phyloP scores from a whole-genome alignment of 2,888 invertebrate species.

The Drosophila fungiperda region DNA sequence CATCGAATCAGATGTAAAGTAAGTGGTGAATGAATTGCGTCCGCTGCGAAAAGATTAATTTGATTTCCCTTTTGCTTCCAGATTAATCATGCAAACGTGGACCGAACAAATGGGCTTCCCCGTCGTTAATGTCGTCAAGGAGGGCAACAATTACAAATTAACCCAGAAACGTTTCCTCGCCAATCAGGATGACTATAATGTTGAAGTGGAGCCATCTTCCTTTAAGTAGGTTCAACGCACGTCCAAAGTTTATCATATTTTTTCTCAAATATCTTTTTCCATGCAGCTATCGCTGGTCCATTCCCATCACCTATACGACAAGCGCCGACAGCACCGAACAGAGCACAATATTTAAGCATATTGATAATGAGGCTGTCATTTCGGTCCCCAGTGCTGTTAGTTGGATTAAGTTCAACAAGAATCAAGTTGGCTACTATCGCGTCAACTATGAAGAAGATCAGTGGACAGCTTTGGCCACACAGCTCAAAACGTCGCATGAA shows the following conservation, averaged over 20 bases:
- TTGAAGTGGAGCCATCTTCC: slow-evolving; percentile 85
- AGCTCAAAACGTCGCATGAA: slow-evolving; percentile 79
- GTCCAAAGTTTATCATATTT: not conserved
- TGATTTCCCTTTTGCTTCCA: slow-evolving; percentile 57
- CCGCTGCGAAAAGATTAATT: not conserved
- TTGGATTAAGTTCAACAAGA: slow-evolving; percentile 94
- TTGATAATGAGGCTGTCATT: slow-evolving; percentile 85
- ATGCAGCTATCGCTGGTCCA: slow-evolving; percentile 92
- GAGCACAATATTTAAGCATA: slow-evolving; percentile 82
- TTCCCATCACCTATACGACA: slow-evolving; percentile 92
- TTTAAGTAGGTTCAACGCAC: slow-evolving; percentile 85
- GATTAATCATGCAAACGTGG: slow-evolving; percentile 94
- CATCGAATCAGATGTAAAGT: slow-evolving; percentile 86
- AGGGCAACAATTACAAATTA: slow-evolving; percentile 86
- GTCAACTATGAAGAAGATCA: slow-evolving; percentile 91
- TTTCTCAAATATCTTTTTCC: slow-evolving; percentile 40
- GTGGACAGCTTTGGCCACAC: slow-evolving; percentile 87
- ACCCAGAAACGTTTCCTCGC: slow-evolving; percentile 91
- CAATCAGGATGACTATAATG: slow-evolving; percentile 87
- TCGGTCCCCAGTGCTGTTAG: slow-evolving; percentile 85
- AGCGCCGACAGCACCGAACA: slow-evolving; percentile 85
- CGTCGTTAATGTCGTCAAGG: slow-evolving; percentile 88
- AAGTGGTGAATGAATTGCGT: slow-evolving; percentile 41
- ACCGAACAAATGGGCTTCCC: slow-evolving; percentile 96
- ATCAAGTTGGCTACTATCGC: slow-evolving; percentile 94